phyloP scores from a whole-genome alignment of 2,888 invertebrate species.

The Acholoe squamosa region DNA sequence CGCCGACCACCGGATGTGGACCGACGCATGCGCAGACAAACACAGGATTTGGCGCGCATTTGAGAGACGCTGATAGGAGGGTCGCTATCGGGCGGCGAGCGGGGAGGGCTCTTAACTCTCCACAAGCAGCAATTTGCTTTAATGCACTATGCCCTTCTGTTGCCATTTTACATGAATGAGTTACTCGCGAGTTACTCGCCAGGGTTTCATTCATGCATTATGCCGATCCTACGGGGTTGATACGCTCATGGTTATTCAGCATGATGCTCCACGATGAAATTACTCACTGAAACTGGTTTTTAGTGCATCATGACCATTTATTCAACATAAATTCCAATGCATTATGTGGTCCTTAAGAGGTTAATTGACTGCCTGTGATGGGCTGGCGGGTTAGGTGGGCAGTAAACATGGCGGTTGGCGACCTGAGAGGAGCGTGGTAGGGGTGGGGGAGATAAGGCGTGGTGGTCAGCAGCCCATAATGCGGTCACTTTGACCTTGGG shows the following conservation, averaged over 20 bases:
- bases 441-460: neutral
- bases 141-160: too few species aligned
- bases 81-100: slow-evolving; percentile 9
- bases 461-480: neutral
- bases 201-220: too few species aligned
- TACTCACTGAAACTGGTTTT: too few species aligned
- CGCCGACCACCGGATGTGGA: neutral
- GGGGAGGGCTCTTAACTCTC: neutral
- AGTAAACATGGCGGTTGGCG: slow-evolving; percentile 16
- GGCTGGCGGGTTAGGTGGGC: neutral
- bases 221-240: too few species aligned
- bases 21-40: slow-evolving; percentile 21
- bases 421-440: neutral
- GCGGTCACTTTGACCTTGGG: slow-evolving; percentile 19
- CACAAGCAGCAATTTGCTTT: too few species aligned
- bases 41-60: slow-evolving; percentile 24
- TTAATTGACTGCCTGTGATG: neutral
- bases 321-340: neutral
- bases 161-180: too few species aligned
- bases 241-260: too few species aligned
- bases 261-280: too few species aligned
- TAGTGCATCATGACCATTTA: too few species aligned
- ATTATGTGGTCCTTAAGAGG: neutral
- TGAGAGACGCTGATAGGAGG: slow-evolving; percentile 43
- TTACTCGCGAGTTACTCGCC: too few species aligned